Conservation (phyloP, 2,888 invertebrate genomes). For the Drosophila mimica region DNA sequence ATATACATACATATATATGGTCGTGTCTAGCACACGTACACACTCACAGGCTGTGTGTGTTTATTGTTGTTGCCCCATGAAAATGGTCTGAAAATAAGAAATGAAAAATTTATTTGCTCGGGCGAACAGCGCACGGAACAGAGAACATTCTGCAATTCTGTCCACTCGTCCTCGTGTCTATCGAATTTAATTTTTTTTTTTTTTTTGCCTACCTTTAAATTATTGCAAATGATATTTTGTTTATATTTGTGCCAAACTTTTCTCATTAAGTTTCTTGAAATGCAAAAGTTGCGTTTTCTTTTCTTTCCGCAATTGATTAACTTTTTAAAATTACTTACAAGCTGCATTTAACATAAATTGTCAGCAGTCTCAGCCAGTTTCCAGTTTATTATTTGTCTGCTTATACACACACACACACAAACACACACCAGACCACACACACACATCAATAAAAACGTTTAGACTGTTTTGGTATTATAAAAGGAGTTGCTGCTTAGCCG, state of each 20-base stretch:
- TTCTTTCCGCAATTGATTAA: not conserved
- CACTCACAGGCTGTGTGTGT: slow-evolving; percentile 2
- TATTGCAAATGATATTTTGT: slow-evolving; percentile 48
- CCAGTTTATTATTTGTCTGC: slow-evolving; percentile 8
- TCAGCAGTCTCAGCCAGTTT: slow-evolving; percentile 10
- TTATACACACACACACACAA: slow-evolving; percentile 13
- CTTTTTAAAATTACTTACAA: not conserved
- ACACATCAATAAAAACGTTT: slow-evolving; percentile 1
- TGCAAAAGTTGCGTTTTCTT: not conserved
- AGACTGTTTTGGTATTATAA: slow-evolving; percentile 9
- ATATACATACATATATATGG: not conserved
- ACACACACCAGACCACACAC: not conserved
- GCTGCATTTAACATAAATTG: not conserved
- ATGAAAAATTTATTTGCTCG: slow-evolving; percentile 71
- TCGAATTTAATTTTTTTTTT: slow-evolving; percentile 24
- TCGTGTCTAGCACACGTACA: slow-evolving; percentile 30
- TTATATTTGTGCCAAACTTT: slow-evolving; percentile 45
- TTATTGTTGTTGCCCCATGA: slow-evolving; percentile 73
- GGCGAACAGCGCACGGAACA: slow-evolving; percentile 43
- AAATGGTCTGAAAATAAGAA: slow-evolving; percentile 72
- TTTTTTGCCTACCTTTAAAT: slow-evolving; percentile 5
- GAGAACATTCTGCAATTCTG: slow-evolving; percentile 39
- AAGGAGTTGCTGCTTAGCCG: slow-evolving; percentile 1
- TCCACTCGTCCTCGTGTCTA: slow-evolving; percentile 17
- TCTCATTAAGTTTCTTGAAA: not conserved